phyloP scores from a whole-genome alignment of 2,113 vertebrate genomes.

The Ciconia boyciana region DNA sequence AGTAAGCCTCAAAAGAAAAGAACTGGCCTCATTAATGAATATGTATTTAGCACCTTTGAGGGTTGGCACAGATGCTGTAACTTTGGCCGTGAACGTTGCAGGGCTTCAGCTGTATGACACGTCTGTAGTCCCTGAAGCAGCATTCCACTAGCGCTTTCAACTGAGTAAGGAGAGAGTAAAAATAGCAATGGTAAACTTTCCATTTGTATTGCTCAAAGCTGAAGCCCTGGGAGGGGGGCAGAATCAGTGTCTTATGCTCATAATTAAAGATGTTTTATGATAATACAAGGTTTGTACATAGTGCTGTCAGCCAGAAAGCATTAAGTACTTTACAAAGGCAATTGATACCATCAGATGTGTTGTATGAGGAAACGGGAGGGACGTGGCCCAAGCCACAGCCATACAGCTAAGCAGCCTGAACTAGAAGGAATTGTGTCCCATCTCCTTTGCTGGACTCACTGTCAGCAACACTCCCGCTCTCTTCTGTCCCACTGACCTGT shows the following conservation, averaged over 20 bases:
- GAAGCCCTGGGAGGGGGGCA: not conserved
- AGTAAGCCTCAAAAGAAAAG: not conserved
- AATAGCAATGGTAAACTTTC: conserved; percentile 1
- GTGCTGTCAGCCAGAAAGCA: not conserved
- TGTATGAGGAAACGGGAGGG: not conserved
- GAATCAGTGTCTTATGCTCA: not conserved
- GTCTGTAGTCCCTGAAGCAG: not conserved
- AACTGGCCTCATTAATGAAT: not conserved
- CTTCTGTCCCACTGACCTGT: not conserved
- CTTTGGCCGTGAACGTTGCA: not conserved
- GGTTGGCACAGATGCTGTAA: not conserved
- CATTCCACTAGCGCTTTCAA: not conserved
- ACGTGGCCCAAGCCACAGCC: not conserved
- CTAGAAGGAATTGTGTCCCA: not conserved
- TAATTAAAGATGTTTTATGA: not conserved
- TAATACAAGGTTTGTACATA: not conserved
- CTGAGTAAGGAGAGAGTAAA: not conserved
- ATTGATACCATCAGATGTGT: not conserved
- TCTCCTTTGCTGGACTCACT: not conserved
- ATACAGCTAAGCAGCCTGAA: not conserved
- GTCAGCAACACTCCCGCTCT: not conserved
- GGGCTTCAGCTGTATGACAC: not conserved
- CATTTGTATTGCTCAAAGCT: not conserved
- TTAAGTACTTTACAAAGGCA: not conserved
- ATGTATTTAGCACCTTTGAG: not conserved